Evolutionary conservation across 2,113 vertebrate genomes (phyloP).

Genomic region (Polyodon spathula): DNA sequence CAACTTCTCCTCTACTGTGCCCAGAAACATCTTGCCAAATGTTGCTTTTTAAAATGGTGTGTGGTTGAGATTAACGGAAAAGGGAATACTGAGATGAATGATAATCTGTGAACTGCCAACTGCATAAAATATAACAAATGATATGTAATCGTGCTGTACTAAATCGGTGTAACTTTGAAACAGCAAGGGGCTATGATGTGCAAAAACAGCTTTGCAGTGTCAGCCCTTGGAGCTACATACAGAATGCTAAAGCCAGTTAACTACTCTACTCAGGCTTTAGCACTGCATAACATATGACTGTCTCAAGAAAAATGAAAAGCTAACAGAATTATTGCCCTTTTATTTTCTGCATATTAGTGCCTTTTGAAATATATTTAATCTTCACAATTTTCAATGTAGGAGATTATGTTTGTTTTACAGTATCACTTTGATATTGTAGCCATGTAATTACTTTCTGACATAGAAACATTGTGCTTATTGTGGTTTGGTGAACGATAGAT

Average conservation of each 20-base stretch:
- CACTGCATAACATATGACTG: neutral
- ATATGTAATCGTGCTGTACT: slow-evolving; percentile 13
- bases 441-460: too few species aligned
- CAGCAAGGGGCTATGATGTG: slow-evolving; percentile 25
- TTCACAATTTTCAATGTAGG: neutral
- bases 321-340: neutral
- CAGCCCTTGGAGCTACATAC: slow-evolving; percentile 10
- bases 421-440: too few species aligned
- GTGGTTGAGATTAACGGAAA: neutral
- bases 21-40: neutral
- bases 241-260: slow-evolving; percentile 7
- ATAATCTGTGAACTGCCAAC: neutral
- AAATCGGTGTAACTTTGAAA: slow-evolving; percentile 30
- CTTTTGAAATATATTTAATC: neutral
- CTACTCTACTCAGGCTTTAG: slow-evolving; percentile 13
- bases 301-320: neutral
- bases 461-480: too few species aligned
- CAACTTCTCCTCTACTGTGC: neutral
- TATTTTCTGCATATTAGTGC: neutral
- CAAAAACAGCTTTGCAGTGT: slow-evolving; percentile 23
- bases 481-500: too few species aligned
- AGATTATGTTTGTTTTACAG: neutral
- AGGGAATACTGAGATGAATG: slow-evolving; percentile 23
- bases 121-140: slow-evolving; percentile 1
- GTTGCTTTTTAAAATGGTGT: neutral